A percentile compares a stretch with the other conserved stretches of the same genome.
phyloP scores from a whole-genome alignment of 2,113 vertebrate genomes.

The Pseudolaguvia tuberculata region DNA sequence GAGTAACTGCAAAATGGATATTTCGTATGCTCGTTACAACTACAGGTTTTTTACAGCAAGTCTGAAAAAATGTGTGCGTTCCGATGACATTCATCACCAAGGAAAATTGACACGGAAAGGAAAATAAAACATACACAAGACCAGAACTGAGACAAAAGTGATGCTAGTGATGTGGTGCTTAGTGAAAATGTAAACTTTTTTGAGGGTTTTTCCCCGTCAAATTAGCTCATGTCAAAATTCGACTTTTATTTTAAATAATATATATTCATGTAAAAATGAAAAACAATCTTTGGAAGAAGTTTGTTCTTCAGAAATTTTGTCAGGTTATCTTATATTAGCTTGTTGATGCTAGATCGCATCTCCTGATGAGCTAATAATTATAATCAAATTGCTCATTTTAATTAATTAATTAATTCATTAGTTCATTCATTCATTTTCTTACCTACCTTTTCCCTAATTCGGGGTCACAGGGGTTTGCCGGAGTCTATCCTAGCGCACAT shows the following conservation, averaged over 20 bases:
- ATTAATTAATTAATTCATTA: neutral
- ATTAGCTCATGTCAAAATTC: too few relatives aligned
- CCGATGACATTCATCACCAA: neutral
- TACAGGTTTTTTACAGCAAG: constrained; percentile 32
- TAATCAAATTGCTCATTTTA: neutral
- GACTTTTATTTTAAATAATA: neutral
- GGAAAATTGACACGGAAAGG: constrained; percentile 15
- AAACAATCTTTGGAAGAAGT: too few relatives aligned
- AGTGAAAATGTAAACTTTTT: constrained; percentile 24
- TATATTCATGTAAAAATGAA: too few relatives aligned
- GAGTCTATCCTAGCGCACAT: too few relatives aligned
- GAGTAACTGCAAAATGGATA: too few relatives aligned
- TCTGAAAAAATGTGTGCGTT: constrained; percentile 18
- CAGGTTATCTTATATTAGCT: neutral
- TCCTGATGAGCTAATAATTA: too few relatives aligned
- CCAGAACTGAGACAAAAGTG: neutral
- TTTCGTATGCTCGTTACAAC: too few relatives aligned
- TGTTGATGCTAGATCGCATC: too few relatives aligned
- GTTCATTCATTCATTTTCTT: too few relatives aligned
- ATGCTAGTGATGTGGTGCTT: constrained; percentile 21
- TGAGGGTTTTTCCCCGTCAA: too few relatives aligned
- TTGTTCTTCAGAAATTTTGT: neutral
- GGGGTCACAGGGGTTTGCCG: too few relatives aligned
- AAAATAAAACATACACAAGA: constrained; percentile 13
- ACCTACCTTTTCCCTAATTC: too few relatives aligned